Evolutionary conservation across 2,113 vertebrate genomes (phyloP).

Genomic region (Eulemur macaco): DNA sequence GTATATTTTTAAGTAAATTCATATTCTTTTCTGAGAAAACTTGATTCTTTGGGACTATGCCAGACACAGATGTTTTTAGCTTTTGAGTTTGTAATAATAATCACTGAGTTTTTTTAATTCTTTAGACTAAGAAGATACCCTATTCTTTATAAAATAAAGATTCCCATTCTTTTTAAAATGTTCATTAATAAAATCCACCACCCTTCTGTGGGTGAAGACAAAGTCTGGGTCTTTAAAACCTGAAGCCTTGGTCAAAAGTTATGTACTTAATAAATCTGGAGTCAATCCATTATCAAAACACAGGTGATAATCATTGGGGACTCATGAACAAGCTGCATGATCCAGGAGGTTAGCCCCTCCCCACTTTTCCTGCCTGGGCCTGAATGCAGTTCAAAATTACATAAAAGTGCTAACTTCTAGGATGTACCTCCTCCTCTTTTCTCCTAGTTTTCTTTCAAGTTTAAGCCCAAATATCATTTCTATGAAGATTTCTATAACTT

Average conservation of each 20-base stretch:
- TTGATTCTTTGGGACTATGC: constrained; percentile 6
- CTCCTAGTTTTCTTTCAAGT: background rate
- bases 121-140: background rate
- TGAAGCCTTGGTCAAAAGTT: background rate
- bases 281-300: background rate
- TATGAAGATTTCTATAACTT: background rate
- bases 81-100: background rate
- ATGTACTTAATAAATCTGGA: constrained; percentile 1
- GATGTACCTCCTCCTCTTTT: background rate
- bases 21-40: constrained; percentile 32
- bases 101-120: background rate
- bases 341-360: background rate
- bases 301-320: background rate
- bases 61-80: constrained; percentile 8
- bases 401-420: background rate
- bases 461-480: background rate
- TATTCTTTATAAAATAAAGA: constrained; percentile 38
- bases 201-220: background rate
- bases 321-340: too few relatives aligned
- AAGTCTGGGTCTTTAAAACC: constrained; percentile 2
- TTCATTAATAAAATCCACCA: background rate
- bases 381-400: background rate
- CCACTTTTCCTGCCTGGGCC: background rate
- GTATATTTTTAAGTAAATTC: constrained; percentile 37
- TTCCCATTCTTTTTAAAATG: background rate